Evolutionary conservation across 1,140 invertebrate genomes (phyloP).

Genomic region (Cephus cinctus): DNA sequence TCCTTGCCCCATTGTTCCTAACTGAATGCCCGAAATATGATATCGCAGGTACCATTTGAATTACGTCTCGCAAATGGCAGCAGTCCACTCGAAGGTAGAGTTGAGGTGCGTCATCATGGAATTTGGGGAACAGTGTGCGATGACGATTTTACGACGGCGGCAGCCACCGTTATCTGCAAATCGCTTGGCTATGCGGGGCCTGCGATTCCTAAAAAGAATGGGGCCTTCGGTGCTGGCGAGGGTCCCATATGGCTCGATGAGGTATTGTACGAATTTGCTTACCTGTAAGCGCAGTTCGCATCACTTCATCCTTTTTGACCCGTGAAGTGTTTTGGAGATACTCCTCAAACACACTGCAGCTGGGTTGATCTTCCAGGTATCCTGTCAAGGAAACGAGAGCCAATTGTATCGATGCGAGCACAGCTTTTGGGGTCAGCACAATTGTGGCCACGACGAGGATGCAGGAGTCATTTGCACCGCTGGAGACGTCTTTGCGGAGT

Average conservation of each 20-base stretch:
- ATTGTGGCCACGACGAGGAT: slow-evolving; percentile 76
- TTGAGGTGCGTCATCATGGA: slow-evolving; percentile 70
- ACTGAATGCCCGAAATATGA: slow-evolving; percentile 6
- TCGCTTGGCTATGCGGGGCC: slow-evolving; percentile 62
- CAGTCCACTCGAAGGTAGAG: slow-evolving; percentile 60
- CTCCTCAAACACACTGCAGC: not conserved
- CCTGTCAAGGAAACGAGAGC: slow-evolving; percentile 69
- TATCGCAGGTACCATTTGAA: slow-evolving; percentile 56
- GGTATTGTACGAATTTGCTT: slow-evolving; percentile 24
- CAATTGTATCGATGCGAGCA: slow-evolving; percentile 64
- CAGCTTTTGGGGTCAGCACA: slow-evolving; percentile 68
- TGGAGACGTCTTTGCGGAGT: slow-evolving; percentile 28
- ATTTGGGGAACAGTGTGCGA: slow-evolving; percentile 80
- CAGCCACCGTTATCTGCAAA: slow-evolving; percentile 67
- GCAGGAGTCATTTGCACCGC: slow-evolving; percentile 65
- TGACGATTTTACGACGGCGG: slow-evolving; percentile 68
- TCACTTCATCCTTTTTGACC: no score
- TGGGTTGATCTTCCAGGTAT: slow-evolving; percentile 51
- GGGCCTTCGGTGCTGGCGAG: slow-evolving; percentile 51
- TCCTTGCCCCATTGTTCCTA: no score
- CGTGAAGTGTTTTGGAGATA: not conserved
- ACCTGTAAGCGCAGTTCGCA: not conserved
- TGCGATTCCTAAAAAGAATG: slow-evolving; percentile 57
- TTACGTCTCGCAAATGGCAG: slow-evolving; percentile 65
- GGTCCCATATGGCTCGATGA: slow-evolving; percentile 76